Base-by-base conservation (phyloP, 2,888 invertebrate species). In the Eumerus sabulonum region DNA sequence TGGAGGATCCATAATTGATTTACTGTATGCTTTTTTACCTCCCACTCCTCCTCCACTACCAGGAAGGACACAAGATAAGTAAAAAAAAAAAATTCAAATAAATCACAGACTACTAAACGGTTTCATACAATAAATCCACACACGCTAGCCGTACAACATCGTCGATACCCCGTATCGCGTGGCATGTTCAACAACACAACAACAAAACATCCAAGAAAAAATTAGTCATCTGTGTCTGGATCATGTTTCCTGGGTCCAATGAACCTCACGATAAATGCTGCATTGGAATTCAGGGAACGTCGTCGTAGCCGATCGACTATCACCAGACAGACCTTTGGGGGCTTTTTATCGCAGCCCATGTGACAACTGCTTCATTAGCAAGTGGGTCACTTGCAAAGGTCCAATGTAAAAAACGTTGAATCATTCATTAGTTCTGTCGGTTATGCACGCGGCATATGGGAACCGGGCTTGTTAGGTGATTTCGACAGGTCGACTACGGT, bases 201-300 rank as follows among this genome's bases (percentile, higher is more conserved):
- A n/a, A n/a, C n/a, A n/a, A n/a, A n/a, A n/a, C n/a, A n/a, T n/a
- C n/a, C n/a, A 19, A 27, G 40, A 47, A 60, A 64, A 51, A 64
- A 62, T 67, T 73, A 67, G 67, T 77, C 73, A 77, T 63, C 48
- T 54, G 35, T 44, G 76, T 59, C 54, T 56, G 67, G 57, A 59
- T 63, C 71, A 60, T 63, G 77, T 50, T 77, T 77, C 77, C 77
- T 68, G 73, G 53, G 73, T 77, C 66, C 76, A 77, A 67, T 73
- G 76, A 77, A 67, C 76, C 44, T 35, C n/a, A n/a, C n/a, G n/a
- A n/a, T 27, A 27, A 27, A n/a, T n/a, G n/a, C 27, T 27, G 27
- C 27, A 54, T 56, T 68, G 48, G 51, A 62, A 74, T 74, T 74
- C 68, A 56, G 42, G 36, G 56, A 74, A 50, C 62, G 72, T 72